Evolutionary conservation across 2,888 invertebrate genomes (phyloP).

Genomic region (Calliphora vomitoria): DNA sequence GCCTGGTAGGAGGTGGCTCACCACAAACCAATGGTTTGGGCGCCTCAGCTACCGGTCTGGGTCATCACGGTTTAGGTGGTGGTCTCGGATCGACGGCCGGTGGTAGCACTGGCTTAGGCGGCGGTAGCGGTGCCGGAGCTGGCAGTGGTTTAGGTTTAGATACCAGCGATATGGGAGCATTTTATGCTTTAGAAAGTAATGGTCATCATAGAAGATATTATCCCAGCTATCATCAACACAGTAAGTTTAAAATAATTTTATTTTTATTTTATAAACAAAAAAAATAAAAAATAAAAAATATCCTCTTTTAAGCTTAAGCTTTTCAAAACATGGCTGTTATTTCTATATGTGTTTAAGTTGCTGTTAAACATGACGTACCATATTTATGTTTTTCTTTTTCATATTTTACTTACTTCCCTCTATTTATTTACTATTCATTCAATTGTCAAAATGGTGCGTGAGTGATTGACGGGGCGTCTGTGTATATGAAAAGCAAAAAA

Average conservation of each 20-base stretch:
- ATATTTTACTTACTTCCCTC: conserved; percentile 46
- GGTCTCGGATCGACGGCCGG: conserved; percentile 82
- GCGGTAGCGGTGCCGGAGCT: conserved; percentile 79
- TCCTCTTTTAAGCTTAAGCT: conserved; percentile 28
- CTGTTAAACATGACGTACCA: conserved; percentile 62
- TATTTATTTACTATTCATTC: conserved; percentile 68
- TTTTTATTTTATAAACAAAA: not conserved
- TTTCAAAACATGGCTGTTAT: conserved; percentile 34
- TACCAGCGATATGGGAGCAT: conserved; percentile 84
- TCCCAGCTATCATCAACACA: conserved; percentile 84
- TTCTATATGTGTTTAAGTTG: conserved; percentile 36
- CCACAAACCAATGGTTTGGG: conserved; percentile 83
- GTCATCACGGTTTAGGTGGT: conserved; percentile 82
- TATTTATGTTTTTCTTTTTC: conserved; percentile 22
- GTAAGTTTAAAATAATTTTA: conserved; percentile 79
- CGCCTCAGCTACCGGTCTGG: conserved; percentile 81
- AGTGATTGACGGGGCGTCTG: conserved; percentile 72
- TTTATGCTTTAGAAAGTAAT: conserved; percentile 84
- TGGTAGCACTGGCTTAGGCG: conserved; percentile 79
- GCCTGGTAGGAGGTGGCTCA: conserved; percentile 83
- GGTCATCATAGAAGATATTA: conserved; percentile 85
- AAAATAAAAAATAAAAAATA: not conserved
- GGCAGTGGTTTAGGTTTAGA: conserved; percentile 82
- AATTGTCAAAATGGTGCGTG: conserved; percentile 76
- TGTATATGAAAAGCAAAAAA: conserved; percentile 51